phyloP scores from a whole-genome alignment of 2,888 invertebrate genomes.

The Netelia virgata region DNA sequence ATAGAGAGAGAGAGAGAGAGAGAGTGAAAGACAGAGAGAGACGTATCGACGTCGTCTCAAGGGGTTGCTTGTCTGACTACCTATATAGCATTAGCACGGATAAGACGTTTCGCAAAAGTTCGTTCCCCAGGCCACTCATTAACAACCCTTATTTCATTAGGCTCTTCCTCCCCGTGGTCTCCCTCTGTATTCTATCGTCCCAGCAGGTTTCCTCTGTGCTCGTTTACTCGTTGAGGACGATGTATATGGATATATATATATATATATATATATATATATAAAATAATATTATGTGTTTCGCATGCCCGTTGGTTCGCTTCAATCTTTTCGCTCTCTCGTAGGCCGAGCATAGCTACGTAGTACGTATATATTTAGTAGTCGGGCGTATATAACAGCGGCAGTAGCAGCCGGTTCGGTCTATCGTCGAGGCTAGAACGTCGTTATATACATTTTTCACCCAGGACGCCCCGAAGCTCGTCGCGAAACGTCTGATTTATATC shows the following conservation, averaged over 20 bases:
- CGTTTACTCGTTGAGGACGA: slow-evolving; percentile 39
- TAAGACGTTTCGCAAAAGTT: slow-evolving; percentile 69
- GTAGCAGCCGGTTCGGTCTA: slow-evolving; percentile 60
- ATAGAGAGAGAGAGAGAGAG: slow-evolving; percentile 57
- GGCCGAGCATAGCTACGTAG: neutral
- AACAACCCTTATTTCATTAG: slow-evolving; percentile 82
- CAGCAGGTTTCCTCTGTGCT: slow-evolving; percentile 33
- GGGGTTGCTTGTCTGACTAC: slow-evolving; percentile 66
- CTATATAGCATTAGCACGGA: slow-evolving; percentile 49
- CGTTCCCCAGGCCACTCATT: slow-evolving; percentile 77
- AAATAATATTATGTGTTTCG: slow-evolving; percentile 10
- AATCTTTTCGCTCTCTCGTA: slow-evolving; percentile 39
- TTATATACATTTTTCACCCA: slow-evolving; percentile 63
- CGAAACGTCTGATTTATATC: slow-evolving; percentile 79
- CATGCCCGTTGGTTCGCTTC: slow-evolving; percentile 35
- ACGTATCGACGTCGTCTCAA: slow-evolving; percentile 75
- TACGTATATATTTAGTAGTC: slow-evolving; percentile 8
- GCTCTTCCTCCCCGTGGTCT: slow-evolving; percentile 62
- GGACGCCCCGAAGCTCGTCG: slow-evolving; percentile 57
- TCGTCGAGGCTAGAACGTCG: slow-evolving; percentile 50
- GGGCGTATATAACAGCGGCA: slow-evolving; percentile 22
- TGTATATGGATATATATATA: slow-evolving; percentile 31
- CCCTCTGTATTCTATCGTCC: slow-evolving; percentile 38
- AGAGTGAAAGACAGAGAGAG: slow-evolving; percentile 62
- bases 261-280: no score